A percentile compares a stretch with the other conserved stretches of the same genome.
Conservation (phyloP, 2,113 vertebrate genomes). For the Coryphaenoides rupestris region DNA sequence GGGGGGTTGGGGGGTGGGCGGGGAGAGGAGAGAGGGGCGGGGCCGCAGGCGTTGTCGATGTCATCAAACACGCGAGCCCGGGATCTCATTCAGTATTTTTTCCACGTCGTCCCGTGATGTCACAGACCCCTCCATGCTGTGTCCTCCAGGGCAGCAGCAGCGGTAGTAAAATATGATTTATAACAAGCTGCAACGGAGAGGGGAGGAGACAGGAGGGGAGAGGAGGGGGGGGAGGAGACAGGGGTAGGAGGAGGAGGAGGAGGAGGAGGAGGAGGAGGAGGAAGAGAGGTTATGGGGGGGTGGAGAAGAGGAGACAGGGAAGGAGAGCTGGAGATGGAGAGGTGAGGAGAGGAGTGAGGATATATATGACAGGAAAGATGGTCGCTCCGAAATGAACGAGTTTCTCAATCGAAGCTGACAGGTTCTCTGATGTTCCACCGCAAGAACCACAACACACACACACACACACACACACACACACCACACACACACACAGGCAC, state of each 20-base stretch:
- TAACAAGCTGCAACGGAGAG: neutral
- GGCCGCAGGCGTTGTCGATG: neutral
- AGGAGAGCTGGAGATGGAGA: slow-evolving; percentile 15
- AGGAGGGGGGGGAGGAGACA: neutral
- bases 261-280: neutral
- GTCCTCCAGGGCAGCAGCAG: neutral
- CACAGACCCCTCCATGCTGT: neutral
- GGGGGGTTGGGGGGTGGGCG: neutral
- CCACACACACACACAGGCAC: too few relatives aligned
- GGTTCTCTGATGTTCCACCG: too few relatives aligned
- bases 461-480: too few relatives aligned
- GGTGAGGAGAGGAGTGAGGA: neutral
- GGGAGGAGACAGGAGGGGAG: neutral
- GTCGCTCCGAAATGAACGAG: neutral
- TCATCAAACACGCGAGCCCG: neutral
- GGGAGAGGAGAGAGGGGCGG: neutral
- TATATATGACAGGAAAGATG: slow-evolving; percentile 20
- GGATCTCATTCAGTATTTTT: neutral
- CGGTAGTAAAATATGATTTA: neutral
- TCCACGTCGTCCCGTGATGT: neutral
- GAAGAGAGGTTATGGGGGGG: slow-evolving; percentile 16
- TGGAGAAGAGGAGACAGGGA: slow-evolving; percentile 14
- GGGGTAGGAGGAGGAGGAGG: neutral
- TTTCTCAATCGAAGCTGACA: too few relatives aligned
- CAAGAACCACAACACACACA: neutral